Percentiles rank a stretch among this genome's conserved stretches.
Conservation (phyloP, 2,888 invertebrate genomes). For the Clepsis dumicolana region DNA sequence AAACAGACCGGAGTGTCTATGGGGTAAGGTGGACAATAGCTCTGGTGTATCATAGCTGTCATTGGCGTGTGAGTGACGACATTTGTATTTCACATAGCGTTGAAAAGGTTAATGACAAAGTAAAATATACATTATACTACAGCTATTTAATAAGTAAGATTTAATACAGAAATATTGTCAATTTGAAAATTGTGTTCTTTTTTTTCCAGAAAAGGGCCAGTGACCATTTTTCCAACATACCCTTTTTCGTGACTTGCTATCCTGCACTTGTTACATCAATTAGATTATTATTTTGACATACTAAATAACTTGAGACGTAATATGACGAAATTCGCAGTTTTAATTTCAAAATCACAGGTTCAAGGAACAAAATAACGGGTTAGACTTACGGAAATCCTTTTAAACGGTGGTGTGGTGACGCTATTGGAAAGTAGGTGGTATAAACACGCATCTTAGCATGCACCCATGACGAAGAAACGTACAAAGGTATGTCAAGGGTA, state of each 20-base stretch:
- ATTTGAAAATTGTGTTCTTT: neutral
- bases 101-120: neutral
- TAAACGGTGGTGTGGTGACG: neutral
- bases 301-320: neutral
- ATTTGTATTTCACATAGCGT: too few species aligned
- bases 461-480: neutral
- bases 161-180: conserved; percentile 23
- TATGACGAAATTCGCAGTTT: neutral
- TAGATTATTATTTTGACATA: neutral
- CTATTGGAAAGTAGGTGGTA: neutral
- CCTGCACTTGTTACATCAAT: neutral
- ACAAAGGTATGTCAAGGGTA: neutral
- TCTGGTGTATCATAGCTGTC: too few species aligned
- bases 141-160: neutral
- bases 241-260: neutral
- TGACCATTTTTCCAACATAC: neutral
- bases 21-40: too few species aligned
- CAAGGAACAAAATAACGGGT: neutral
- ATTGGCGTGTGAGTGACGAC: too few species aligned
- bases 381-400: conserved; percentile 6
- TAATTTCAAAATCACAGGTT: too few species aligned
- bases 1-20: too few species aligned
- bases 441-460: neutral
- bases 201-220: conserved; percentile 6
- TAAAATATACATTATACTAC: neutral